Conservation (phyloP, 2,113 vertebrate species). For the Hippocampus zosterae region DNA sequence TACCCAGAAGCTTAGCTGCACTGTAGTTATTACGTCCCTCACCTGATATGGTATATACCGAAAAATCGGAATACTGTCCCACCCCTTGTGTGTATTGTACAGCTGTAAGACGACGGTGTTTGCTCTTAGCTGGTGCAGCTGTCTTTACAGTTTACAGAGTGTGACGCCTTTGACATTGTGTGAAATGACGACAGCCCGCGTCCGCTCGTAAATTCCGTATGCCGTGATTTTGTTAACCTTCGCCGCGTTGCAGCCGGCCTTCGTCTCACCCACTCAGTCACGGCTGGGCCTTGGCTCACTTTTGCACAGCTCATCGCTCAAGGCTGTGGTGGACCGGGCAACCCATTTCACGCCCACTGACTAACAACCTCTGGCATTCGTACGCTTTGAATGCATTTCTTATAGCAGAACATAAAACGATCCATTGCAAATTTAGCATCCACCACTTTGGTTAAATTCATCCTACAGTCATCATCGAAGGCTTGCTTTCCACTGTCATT, state of each 20-base stretch:
- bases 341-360: background rate
- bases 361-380: background rate
- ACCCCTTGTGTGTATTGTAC: background rate
- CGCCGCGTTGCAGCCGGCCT: constrained; percentile 59
- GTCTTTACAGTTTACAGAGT: background rate
- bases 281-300: constrained; percentile 44
- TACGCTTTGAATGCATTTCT: background rate
- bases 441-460: background rate
- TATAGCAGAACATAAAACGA: background rate
- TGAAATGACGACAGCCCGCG: constrained; percentile 35
- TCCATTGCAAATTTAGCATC: background rate
- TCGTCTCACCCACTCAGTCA: constrained; percentile 68
- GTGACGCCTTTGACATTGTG: constrained; percentile 35
- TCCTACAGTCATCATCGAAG: background rate
- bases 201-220: constrained; percentile 69
- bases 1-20: background rate
- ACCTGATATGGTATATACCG: background rate
- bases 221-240: constrained; percentile 72
- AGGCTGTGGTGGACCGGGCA: constrained; percentile 18
- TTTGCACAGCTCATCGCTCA: constrained; percentile 58
- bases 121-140: background rate
- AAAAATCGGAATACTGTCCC: background rate
- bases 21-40: background rate
- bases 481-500: background rate
- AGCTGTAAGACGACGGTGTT: background rate